Percentiles rank a stretch among this genome's conserved stretches.
Conservation (phyloP, 1,140 invertebrate genomes). For the Colletes latitarsis region DNA sequence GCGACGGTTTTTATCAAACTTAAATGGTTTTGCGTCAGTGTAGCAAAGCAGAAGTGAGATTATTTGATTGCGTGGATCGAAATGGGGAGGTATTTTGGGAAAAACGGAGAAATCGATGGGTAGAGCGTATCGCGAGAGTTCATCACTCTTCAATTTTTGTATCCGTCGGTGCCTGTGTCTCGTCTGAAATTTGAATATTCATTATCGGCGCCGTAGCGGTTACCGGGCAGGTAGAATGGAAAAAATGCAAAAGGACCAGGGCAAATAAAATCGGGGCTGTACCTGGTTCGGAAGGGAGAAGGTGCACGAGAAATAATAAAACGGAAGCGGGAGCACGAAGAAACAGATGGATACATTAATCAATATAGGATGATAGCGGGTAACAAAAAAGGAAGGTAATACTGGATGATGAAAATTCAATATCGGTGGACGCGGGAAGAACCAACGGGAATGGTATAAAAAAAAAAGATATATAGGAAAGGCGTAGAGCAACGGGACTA, state of each 20-base stretch:
- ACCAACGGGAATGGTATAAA: not conserved
- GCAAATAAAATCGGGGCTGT: constrained; percentile 8
- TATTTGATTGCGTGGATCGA: not conserved
- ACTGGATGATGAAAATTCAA: constrained; percentile 49
- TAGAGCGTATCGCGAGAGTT: not conserved
- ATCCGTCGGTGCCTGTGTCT: not conserved
- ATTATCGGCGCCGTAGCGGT: constrained; percentile 28
- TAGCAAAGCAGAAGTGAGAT: no score
- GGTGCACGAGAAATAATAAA: constrained; percentile 33
- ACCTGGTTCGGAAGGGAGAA: not conserved
- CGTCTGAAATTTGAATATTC: constrained; percentile 46
- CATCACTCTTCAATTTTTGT: constrained; percentile 32
- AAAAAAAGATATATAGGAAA: not conserved
- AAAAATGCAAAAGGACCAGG: not conserved
- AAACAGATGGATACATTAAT: constrained; percentile 51
- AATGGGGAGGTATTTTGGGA: not conserved
- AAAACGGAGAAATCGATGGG: not conserved
- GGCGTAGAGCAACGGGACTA: not conserved
- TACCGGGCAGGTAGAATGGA: constrained; percentile 18
- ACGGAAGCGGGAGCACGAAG: constrained; percentile 38
- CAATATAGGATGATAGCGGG: constrained; percentile 42
- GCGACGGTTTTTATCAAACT: no score
- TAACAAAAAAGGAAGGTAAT: constrained; percentile 23
- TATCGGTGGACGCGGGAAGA: constrained; percentile 24
- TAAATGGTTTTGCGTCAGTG: no score